These are phyloP conservation scores for Ochotona curzoniae DNA, from an alignment of 2,113 vertebrate species.

Conservation along the genomic window DNA sequence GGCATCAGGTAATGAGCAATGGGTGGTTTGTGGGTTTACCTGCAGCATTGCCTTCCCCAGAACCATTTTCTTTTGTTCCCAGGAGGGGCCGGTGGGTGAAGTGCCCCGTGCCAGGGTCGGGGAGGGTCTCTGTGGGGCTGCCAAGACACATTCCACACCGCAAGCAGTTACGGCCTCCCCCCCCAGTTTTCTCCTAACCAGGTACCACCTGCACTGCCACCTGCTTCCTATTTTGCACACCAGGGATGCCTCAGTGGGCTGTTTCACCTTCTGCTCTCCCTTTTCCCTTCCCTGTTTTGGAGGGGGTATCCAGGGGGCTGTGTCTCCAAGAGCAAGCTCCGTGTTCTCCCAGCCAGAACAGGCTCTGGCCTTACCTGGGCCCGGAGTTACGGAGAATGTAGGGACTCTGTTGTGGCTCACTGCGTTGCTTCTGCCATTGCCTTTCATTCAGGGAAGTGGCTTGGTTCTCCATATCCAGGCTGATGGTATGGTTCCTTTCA, in stretches of 20 bases:
- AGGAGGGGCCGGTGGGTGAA: not conserved
- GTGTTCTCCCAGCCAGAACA: not conserved
- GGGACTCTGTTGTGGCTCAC: conserved; percentile 45
- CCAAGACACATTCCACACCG: too few species aligned
- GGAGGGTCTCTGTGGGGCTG: not conserved
- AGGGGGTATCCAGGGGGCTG: too few species aligned
- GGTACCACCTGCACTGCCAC: not conserved
- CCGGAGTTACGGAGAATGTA: not conserved
- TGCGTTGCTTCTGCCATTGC: conserved; percentile 13
- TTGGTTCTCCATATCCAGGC: not conserved
- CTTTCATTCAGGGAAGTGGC: conserved; percentile 46
- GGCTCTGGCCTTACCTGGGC: not conserved
- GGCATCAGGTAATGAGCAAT: conserved; percentile 67
- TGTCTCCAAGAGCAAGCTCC: not conserved
- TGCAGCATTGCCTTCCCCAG: not conserved
- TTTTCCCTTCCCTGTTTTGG: not conserved
- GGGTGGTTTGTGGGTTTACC: conserved; percentile 3
- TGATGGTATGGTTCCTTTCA: conserved; percentile 14
- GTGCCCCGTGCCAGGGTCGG: not conserved
- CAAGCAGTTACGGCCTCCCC: rapidly evolving
- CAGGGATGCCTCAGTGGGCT: not conserved
- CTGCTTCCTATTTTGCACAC: not conserved
- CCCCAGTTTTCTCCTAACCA: rapidly evolving
- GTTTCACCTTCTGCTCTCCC: not conserved
- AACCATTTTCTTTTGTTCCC: not conserved